Evolutionary conservation across 1,140 invertebrate species (phyloP), one percentile per base, ranked within the genome.

Genomic region (Lasioglossum baleicum): DNA sequence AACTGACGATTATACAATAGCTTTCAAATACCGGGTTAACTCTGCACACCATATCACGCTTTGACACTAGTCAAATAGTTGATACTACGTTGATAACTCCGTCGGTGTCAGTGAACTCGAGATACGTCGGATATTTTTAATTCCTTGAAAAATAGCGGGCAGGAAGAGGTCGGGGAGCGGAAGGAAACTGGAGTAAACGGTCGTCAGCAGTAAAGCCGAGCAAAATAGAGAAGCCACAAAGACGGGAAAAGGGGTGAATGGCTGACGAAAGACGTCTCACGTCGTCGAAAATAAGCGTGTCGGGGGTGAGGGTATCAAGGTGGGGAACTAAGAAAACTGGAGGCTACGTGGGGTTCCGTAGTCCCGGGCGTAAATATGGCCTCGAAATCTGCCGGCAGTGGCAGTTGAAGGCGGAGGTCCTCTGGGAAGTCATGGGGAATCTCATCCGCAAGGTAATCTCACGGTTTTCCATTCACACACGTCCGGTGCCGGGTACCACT

Each of bases 341-440:
- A 79, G 69, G 60, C 82, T 64, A 20, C 63, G 82, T 79, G 72
- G 81, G 79, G 85, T 87, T 85, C 79, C 76, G 70, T 83, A 77
- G 79, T 83, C 75, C 26, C 64, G 70, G 70, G 78, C 35, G 80
- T 89, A 89, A 90, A 88, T 90, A 90, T 89, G 88, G 72, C 80
- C 71, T 60, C 60, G 75, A 66, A 53, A 81, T 82, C 73, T 74
- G 56, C 63, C 71, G 77, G 51, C 67, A 73, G 76, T 83, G 85
- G 86, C 84, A 85, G 74, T 77, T 80, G 78, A 85, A 88, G 86
- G 83, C 74, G 74, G 71, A 84, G 76, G 74, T 73, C 53, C 56
- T 78, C 75, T 58, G 44, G 70, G 66, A 78, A 79, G 61, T 77
- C 82, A 89, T 90, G 88, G 88, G 89, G 60, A 90, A 88, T 83